A percentile compares a stretch with the other conserved stretches of the same genome.
Evolutionary conservation across 2,797 vertebrate genomes (phyloP).

Genomic region (Mallotus villosus): DNA sequence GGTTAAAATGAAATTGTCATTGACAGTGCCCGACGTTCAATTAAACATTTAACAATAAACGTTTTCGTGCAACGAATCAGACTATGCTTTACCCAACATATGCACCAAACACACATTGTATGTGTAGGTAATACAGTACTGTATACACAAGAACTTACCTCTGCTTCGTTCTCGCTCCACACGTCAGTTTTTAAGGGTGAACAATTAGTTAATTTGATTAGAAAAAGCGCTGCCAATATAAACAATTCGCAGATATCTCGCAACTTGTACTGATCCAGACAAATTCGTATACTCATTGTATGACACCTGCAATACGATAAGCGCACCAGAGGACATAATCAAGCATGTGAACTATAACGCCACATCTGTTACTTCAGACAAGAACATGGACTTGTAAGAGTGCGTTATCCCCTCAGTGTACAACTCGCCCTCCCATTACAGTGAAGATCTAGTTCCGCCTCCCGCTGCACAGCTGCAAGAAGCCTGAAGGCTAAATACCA

Average conservation of each 20-base stretch:
- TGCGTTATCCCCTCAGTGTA: background rate
- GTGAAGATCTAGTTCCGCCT: background rate
- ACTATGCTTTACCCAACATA: too few species aligned
- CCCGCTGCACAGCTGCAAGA: background rate
- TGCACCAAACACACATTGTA: too few species aligned
- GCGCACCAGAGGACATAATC: background rate
- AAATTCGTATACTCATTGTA: slow-evolving; percentile 1
- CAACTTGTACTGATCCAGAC: background rate
- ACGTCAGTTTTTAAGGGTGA: background rate
- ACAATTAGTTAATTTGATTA: background rate
- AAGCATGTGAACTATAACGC: background rate
- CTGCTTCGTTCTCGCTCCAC: background rate
- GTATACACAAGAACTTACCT: background rate
- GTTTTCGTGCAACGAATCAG: too few species aligned
- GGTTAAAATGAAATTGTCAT: too few species aligned
- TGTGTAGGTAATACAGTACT: background rate
- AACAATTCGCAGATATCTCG: background rate
- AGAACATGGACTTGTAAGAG: background rate
- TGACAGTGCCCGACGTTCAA: too few species aligned
- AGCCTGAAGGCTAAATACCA: background rate
- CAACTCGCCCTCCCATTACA: background rate
- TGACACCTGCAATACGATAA: background rate
- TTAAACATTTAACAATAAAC: too few species aligned
- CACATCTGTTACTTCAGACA: background rate
- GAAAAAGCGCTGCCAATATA: background rate